Evolutionary conservation across 1,140 invertebrate genomes (phyloP).

Genomic region (Drosophila malerkotliana): DNA sequence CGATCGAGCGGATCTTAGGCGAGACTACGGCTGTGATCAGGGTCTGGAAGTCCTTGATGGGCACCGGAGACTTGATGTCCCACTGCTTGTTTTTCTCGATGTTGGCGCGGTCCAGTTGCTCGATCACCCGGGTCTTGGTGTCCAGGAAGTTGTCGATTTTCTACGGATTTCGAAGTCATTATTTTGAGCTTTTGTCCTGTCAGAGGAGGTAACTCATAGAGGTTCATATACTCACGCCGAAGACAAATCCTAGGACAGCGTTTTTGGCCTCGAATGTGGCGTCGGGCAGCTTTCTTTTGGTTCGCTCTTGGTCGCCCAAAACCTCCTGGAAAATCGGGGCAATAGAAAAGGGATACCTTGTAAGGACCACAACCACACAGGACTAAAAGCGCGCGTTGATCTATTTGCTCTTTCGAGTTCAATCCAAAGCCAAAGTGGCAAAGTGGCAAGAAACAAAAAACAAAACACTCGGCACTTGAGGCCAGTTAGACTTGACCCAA

Average conservation of each 20-base stretch:
- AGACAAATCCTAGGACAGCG: constrained; percentile 90
- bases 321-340: constrained; percentile 64
- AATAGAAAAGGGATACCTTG: constrained; percentile 21
- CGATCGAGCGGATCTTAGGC: constrained; percentile 86
- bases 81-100: constrained; percentile 89
- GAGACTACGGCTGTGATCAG: constrained; percentile 85
- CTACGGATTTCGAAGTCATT: constrained; percentile 80
- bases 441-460: not conserved
- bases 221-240: constrained; percentile 88
- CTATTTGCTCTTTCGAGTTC: not conserved
- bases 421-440: not conserved
- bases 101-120: constrained; percentile 88
- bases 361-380: not conserved
- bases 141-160: constrained; percentile 91
- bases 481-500: constrained; percentile 73
- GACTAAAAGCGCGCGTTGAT: not conserved
- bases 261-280: constrained; percentile 90
- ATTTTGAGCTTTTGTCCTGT: not conserved
- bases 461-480: constrained; percentile 26
- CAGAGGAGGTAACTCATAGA: not conserved
- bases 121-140: constrained; percentile 88
- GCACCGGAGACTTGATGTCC: constrained; percentile 87
- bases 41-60: constrained; percentile 84
- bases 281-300: constrained; percentile 89
- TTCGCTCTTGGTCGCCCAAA: constrained; percentile 84